Percentiles rank a stretch among this genome's conserved stretches.
These are phyloP conservation scores for Microctenopoma steveboyesi DNA, from an alignment of 2,797 vertebrate genomes.

Conservation along the genomic window DNA sequence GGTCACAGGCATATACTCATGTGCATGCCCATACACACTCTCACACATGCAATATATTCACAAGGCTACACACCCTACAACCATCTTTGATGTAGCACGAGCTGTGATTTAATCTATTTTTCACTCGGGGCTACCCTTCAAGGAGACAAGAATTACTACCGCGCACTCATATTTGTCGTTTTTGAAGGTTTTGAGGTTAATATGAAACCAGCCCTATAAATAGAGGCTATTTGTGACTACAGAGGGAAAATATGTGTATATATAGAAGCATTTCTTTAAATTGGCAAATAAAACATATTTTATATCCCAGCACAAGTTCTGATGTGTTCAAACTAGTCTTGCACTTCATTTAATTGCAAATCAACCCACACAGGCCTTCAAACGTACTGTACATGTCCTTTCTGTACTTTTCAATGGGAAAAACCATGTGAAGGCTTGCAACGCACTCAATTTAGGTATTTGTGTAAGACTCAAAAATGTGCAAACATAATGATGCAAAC, in stretches of 20 bases:
- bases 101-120: slow-evolving; percentile 63
- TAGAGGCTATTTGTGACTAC: neutral
- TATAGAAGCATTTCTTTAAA: neutral
- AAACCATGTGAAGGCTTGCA: neutral
- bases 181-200: neutral
- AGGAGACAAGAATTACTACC: slow-evolving; percentile 40
- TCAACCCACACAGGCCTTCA: neutral
- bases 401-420: neutral
- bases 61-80: slow-evolving; percentile 43
- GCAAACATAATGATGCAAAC: too few relatives aligned
- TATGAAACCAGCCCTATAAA: slow-evolving; percentile 1
- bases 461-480: too few relatives aligned
- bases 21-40: slow-evolving; percentile 1
- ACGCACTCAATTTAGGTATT: too few relatives aligned
- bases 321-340: neutral
- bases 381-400: neutral
- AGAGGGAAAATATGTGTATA: slow-evolving; percentile 2
- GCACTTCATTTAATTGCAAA: neutral
- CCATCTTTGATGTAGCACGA: slow-evolving; percentile 56
- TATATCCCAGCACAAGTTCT: neutral
- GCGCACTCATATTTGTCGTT: slow-evolving; percentile 4
- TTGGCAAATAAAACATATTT: neutral
- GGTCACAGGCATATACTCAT: neutral
- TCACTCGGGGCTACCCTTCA: slow-evolving; percentile 43
- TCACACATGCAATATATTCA: slow-evolving; percentile 20